phyloP scores from a whole-genome alignment of 2,888 invertebrate species.

The Theodoxus fluviatilis region DNA sequence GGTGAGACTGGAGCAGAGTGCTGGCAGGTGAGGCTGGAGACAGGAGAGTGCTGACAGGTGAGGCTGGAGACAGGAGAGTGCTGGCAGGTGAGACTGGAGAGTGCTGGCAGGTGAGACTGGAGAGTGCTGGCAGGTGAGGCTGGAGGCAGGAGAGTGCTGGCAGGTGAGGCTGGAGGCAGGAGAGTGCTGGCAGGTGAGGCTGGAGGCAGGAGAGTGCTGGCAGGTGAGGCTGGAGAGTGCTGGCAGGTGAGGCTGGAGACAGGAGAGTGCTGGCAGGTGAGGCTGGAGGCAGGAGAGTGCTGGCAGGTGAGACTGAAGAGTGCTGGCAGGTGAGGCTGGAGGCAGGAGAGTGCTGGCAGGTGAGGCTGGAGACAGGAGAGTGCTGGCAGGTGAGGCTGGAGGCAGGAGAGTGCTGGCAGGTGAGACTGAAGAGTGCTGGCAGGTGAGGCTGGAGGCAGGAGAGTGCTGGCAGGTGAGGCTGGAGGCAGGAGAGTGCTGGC shows the following conservation, averaged over 20 bases:
- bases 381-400: too few relatives aligned
- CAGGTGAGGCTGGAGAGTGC: conserved; percentile 77
- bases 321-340: too few relatives aligned
- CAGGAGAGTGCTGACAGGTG: conserved; percentile 74
- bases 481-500: conserved; percentile 77
- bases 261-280: too few relatives aligned
- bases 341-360: conserved; percentile 76
- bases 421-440: conserved; percentile 33
- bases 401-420: conserved; percentile 76
- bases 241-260: conserved; percentile 66
- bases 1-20: conserved; percentile 49
- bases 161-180: conserved; percentile 79
- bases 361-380: conserved; percentile 33
- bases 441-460: conserved; percentile 78
- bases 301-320: conserved; percentile 66
- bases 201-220: conserved; percentile 66
- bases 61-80: conserved; percentile 75
- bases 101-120: conserved; percentile 76
- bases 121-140: conserved; percentile 71
- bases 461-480: conserved; percentile 71
- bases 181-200: conserved; percentile 71
- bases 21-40: too few relatives aligned
- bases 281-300: conserved; percentile 77
- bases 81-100: conserved; percentile 67
- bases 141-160: neutral